Evolutionary conservation across 2,888 invertebrate species (phyloP), one percentile per base, ranked within the genome.

Genomic region (Eupeodes latifasciatus): DNA sequence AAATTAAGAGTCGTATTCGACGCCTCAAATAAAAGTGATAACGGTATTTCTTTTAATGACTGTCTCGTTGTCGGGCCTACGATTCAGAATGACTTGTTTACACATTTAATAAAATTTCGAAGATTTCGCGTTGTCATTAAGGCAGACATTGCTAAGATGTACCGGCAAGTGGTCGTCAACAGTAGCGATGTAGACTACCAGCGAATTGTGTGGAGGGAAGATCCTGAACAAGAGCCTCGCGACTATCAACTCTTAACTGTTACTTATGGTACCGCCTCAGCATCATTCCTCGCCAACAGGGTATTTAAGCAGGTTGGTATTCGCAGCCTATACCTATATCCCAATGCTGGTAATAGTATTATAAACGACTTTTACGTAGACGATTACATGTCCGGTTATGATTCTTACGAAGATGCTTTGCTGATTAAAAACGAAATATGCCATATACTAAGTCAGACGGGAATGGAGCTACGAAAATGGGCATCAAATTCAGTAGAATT

Each of bases 1-100:
- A 90, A 87, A 81, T 77, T 67, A 55, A 59, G 80, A 4, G 89
- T 90, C 11, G 84, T 89, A 1, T 84, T 86, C 62, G 86, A 89
- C 53, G 85, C 78, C 10, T 83, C 83, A 1, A 81, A 82, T 47
- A 36, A 36, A 36, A 86, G 69, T 51, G 76, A 85, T 64, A 67
- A 51, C 64, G 81, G 72, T 5, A n/a, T 27, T 10, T 74, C 78
- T 0, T 36, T 85, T 11, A 85, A 78, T 57, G 67, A 81, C 16
- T 16, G 16, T 55, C 53, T 16, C n/a, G 53, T 55, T n/a, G 55
- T 51, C 51, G 51, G 51, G 5, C 51, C 51, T n/a, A 51, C 51
- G 5, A 51, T 51, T 51, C 51, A 51, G 9, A 51, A 51, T 51
- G 51, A n/a, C 9, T n/a, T 51, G n/a, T 9, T 51, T 5, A 51